Percentiles rank a stretch among this genome's conserved stretches.
phyloP scores from a whole-genome alignment of 1,140 invertebrate genomes.

The Drosophila biarmipes region DNA sequence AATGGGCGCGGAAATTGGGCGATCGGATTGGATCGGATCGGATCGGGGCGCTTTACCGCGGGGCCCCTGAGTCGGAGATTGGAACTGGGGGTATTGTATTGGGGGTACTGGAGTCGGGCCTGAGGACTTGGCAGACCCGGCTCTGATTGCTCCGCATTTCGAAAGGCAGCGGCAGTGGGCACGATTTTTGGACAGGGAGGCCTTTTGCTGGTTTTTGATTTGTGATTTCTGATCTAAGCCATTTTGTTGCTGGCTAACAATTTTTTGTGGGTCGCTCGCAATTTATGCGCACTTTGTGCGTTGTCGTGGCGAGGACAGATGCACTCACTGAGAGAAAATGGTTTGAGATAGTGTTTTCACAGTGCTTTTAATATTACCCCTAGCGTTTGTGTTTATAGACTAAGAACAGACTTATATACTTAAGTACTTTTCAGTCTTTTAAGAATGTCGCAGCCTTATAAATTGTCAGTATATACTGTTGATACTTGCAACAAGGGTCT shows the following conservation, averaged over 20 bases:
- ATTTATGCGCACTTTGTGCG: conserved; percentile 53
- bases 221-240: conserved; percentile 40
- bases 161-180: conserved; percentile 34
- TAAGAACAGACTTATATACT: no score
- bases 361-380: not conserved
- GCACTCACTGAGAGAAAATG: not conserved
- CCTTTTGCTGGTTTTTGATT: conserved; percentile 36
- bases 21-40: conserved; percentile 32
- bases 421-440: no score
- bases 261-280: conserved; percentile 34
- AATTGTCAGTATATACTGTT: no score
- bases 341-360: not conserved
- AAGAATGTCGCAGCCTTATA: no score
- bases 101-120: not conserved
- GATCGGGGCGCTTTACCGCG: conserved; percentile 6
- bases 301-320: conserved; percentile 42
- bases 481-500: no score
- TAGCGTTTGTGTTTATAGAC: no score
- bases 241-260: conserved; percentile 28
- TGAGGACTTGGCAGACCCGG: conserved; percentile 18
- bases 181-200: conserved; percentile 14
- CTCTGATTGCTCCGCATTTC: conserved; percentile 19
- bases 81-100: not conserved
- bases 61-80: conserved; percentile 4
- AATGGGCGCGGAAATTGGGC: conserved; percentile 76